phyloP scores from a whole-genome alignment of 2,888 invertebrate species.

The Stenodera caucasica region DNA sequence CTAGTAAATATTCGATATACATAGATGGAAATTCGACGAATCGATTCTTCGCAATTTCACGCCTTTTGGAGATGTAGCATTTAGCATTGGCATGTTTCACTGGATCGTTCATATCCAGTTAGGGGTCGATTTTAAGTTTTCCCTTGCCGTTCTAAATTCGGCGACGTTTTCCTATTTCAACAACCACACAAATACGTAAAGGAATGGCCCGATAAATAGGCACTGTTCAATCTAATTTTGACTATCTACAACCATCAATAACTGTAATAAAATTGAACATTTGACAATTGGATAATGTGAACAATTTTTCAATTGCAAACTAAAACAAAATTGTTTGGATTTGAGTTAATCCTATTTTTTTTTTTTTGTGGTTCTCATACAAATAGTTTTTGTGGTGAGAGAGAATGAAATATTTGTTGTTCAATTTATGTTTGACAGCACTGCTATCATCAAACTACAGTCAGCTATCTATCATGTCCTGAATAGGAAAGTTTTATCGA shows the following conservation, averaged over 20 bases:
- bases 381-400: neutral
- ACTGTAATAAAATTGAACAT: neutral
- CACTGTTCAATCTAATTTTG: neutral
- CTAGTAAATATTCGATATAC: neutral
- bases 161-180: constrained; percentile 1
- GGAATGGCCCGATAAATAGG: neutral
- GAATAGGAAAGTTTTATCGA: neutral
- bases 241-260: neutral
- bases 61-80: constrained; percentile 47
- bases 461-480: constrained; percentile 2
- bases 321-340: no score
- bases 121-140: no score
- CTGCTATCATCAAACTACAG: neutral
- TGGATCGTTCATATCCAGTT: constrained; percentile 46
- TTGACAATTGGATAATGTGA: neutral
- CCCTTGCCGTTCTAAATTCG: no score
- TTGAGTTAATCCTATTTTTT: no score
- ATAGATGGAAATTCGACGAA: constrained; percentile 30
- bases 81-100: constrained; percentile 47
- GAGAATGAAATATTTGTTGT: neutral
- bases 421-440: constrained; percentile 1
- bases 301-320: no score
- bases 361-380: no score
- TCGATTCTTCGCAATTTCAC: constrained; percentile 50
- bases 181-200: constrained; percentile 20